These are phyloP conservation scores for Aromia moschata DNA, from an alignment of 2,888 invertebrate genomes.

Conservation along the genomic window DNA sequence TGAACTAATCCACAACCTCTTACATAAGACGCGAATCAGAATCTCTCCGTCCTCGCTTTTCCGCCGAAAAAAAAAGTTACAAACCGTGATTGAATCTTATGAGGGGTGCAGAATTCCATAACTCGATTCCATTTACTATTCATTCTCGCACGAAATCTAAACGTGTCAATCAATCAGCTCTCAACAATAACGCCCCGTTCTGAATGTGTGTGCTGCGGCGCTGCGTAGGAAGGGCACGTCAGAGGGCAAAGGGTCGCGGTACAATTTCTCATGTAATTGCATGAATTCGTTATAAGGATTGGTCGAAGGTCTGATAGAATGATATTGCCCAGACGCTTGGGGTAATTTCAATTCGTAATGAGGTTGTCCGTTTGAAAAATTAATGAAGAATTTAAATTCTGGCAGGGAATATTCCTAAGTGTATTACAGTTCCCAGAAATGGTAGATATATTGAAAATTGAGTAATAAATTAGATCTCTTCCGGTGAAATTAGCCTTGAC, in stretches of 20 bases:
- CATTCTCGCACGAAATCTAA: constrained; percentile 14
- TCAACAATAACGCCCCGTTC: constrained; percentile 18
- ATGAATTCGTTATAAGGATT: constrained; percentile 10
- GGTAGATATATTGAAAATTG: no score
- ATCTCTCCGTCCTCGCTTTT: no score
- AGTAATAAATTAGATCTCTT: no score
- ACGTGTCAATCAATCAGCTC: constrained; percentile 20
- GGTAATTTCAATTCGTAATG: not conserved
- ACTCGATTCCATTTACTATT: constrained; percentile 17
- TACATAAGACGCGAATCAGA: no score
- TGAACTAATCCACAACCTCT: no score
- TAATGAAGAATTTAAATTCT: not conserved
- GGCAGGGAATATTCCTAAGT: not conserved
- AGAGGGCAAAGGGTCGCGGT: not conserved
- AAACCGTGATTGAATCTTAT: constrained; percentile 13
- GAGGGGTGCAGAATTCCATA: constrained; percentile 13
- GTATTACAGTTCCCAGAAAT: no score
- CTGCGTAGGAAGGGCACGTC: not conserved
- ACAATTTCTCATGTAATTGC: constrained; percentile 8
- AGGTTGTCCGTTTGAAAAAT: not conserved
- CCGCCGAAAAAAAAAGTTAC: not conserved
- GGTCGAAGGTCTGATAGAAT: constrained; percentile 1
- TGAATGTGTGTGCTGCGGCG: constrained; percentile 12
- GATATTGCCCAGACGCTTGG: constrained; percentile 1
- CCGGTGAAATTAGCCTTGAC: no score